Percentiles rank a stretch among this genome's conserved stretches.
These are phyloP conservation scores for Strigops habroptila DNA, from an alignment of 2,113 vertebrate species.

Conservation along the genomic window DNA sequence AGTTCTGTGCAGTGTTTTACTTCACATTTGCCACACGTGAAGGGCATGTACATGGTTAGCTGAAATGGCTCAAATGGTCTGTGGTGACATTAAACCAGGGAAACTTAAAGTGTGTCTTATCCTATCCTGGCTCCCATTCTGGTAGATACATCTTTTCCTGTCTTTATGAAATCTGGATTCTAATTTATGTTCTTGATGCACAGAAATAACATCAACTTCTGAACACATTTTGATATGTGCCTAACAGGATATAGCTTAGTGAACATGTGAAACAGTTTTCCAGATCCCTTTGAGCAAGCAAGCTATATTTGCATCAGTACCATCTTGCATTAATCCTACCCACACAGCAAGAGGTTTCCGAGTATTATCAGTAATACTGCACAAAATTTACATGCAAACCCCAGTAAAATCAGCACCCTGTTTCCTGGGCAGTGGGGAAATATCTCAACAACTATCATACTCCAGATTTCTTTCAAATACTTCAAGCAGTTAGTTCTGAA, in stretches of 20 bases:
- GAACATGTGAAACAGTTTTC: constrained; percentile 2
- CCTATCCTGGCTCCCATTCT: not conserved
- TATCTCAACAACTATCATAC: not conserved
- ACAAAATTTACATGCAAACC: not conserved
- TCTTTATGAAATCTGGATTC: not conserved
- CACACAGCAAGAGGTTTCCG: constrained; percentile 15
- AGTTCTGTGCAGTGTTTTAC: not conserved
- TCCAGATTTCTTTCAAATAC: not conserved
- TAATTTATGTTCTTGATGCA: not conserved
- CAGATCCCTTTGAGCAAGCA: not conserved
- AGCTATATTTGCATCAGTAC: constrained; percentile 29
- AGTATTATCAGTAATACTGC: not conserved
- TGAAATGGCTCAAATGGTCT: not conserved
- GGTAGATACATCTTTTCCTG: not conserved
- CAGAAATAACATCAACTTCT: not conserved
- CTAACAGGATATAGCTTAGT: not conserved
- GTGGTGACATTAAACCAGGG: not conserved
- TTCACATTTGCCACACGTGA: not conserved
- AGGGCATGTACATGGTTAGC: too few species aligned
- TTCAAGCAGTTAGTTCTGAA: not conserved
- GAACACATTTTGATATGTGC: not conserved
- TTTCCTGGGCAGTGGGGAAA: not conserved
- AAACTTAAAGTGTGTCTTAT: not conserved
- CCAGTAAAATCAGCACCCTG: not conserved
- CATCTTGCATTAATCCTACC: constrained; percentile 43